These are phyloP conservation scores for Pentamera pediparva DNA, from an alignment of 53 echinoderm and acorn worm species.

Conservation along the genomic window DNA sequence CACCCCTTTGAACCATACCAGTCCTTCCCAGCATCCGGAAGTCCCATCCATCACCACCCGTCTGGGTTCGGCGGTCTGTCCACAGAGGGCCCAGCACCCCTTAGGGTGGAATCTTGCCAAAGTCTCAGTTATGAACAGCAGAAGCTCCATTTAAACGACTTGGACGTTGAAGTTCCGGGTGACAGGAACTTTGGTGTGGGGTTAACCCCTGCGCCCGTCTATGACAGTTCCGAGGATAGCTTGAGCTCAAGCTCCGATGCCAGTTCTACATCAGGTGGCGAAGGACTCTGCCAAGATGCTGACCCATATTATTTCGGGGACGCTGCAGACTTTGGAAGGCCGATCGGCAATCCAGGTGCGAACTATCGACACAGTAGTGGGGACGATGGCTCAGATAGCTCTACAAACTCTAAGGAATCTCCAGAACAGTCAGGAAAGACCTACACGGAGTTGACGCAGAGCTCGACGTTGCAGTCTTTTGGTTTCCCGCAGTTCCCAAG, in stretches of 20 bases:
- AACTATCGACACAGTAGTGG: not conserved
- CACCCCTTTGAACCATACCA: slow-evolving; percentile 14
- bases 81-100: slow-evolving; percentile 62
- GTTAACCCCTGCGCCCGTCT: slow-evolving; percentile 56
- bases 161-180: slow-evolving; percentile 47
- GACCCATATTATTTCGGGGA: slow-evolving; percentile 11
- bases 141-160: slow-evolving; percentile 87
- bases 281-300: not conserved
- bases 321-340: slow-evolving; percentile 2
- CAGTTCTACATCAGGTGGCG: slow-evolving; percentile 50
- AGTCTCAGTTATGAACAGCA: slow-evolving; percentile 43
- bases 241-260: slow-evolving; percentile 68
- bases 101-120: slow-evolving; percentile 54
- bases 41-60: slow-evolving; percentile 35
- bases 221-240: slow-evolving; percentile 83
- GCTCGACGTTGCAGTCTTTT: slow-evolving; percentile 26
- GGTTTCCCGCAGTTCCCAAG: slow-evolving; percentile 22
- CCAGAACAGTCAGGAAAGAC: slow-evolving; percentile 34
- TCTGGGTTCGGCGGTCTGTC: slow-evolving; percentile 49
- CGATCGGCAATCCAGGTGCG: not conserved
- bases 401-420: not conserved
- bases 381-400: not conserved
- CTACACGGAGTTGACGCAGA: slow-evolving; percentile 55
- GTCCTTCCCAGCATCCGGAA: slow-evolving; percentile 21
- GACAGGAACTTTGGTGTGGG: slow-evolving; percentile 40